Conservation (phyloP, 2,113 vertebrate species). For the Rhagologus leucostigma region DNA sequence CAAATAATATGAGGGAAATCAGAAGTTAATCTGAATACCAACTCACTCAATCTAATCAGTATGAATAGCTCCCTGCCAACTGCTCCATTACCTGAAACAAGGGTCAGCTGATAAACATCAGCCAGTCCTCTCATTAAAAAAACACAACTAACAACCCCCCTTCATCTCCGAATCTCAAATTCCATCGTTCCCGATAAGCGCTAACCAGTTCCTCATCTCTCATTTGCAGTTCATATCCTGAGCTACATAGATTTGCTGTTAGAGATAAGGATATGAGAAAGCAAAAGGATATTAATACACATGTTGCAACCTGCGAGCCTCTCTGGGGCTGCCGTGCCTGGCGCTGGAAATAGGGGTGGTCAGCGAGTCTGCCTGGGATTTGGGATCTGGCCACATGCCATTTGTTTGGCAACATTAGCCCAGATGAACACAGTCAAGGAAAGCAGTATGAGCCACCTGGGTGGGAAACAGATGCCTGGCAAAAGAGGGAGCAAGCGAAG, state of each 20-base stretch:
- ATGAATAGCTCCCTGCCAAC: not conserved
- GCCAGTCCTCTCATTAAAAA: conserved; percentile 13
- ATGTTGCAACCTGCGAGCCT: not conserved
- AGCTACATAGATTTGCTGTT: conserved; percentile 11
- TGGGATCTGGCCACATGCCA: not conserved
- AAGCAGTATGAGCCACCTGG: not conserved
- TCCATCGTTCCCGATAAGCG: conserved; percentile 6
- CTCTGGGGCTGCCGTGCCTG: not conserved
- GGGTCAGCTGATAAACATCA: conserved; percentile 58
- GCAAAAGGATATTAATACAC: not conserved
- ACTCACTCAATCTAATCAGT: conserved; percentile 5
- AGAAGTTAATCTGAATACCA: conserved; percentile 34
- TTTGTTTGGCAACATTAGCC: not conserved
- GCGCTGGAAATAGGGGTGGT: not conserved
- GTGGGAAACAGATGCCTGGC: not conserved
- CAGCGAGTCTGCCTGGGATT: not conserved
- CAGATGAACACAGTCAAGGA: not conserved
- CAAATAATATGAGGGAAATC: conserved; percentile 24
- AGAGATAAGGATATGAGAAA: conserved; percentile 31
- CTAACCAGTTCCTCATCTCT: conserved; percentile 38
- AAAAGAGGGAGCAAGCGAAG: not conserved
- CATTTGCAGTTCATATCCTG: conserved; percentile 48
- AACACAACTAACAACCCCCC: not conserved
- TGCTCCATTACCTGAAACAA: conserved; percentile 37
- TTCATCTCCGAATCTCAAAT: conserved; percentile 42